A percentile compares a stretch with the other conserved stretches of the same genome.
phyloP scores from a whole-genome alignment of 2,797 vertebrate species.

The Monodelphis domestica region DNA sequence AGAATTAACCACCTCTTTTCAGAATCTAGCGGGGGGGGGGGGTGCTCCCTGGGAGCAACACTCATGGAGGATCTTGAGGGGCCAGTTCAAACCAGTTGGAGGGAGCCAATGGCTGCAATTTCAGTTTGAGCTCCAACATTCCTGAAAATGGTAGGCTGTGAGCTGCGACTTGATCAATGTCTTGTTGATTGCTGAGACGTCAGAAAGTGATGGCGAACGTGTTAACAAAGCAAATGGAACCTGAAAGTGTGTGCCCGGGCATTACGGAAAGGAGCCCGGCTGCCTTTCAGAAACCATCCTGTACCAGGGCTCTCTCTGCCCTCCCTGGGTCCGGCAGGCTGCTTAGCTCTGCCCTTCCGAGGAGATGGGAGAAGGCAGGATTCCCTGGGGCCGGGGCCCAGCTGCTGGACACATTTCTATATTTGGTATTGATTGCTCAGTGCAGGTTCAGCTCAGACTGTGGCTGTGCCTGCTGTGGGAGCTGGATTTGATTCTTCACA shows the following conservation, averaged over 20 bases:
- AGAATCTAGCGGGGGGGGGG: background rate
- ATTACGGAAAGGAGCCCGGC: background rate
- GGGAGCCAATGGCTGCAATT: background rate
- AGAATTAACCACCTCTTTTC: background rate
- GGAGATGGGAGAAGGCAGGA: background rate
- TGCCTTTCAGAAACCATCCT: conserved; percentile 30
- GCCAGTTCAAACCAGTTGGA: background rate
- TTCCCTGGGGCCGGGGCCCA: background rate
- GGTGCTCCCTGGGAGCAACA: background rate
- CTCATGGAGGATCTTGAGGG: background rate
- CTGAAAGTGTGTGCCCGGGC: background rate
- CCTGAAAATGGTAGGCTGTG: background rate
- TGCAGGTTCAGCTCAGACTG: conserved; percentile 12
- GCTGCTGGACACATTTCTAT: conserved; percentile 15
- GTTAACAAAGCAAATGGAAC: background rate
- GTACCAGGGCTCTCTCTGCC: background rate
- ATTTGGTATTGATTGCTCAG: conserved; percentile 50
- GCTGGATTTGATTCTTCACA: conserved; percentile 32
- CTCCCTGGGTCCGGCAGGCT: background rate
- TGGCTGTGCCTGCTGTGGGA: background rate
- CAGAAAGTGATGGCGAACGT: background rate
- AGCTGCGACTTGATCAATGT: background rate
- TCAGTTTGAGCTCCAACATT: background rate
- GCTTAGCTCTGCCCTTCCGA: background rate
- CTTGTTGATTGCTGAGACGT: background rate